Percentiles rank a stretch among this genome's conserved stretches.
These are phyloP conservation scores for Pterostichus madidus DNA, from an alignment of 2,888 invertebrate species.

Conservation along the genomic window DNA sequence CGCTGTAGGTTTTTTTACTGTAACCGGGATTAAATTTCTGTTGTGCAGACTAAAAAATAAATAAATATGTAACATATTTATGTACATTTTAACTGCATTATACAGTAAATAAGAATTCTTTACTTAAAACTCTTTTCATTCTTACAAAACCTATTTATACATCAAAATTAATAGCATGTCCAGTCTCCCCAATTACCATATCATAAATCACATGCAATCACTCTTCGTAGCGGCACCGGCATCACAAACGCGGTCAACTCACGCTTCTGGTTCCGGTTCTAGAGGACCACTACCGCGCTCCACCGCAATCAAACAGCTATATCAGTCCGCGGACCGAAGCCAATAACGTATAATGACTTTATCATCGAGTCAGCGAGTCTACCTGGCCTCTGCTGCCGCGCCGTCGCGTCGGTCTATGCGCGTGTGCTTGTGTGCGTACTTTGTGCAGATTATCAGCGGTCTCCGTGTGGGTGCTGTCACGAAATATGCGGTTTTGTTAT, in stretches of 20 bases:
- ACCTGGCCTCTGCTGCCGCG: conserved; percentile 4
- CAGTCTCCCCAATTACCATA: conserved; percentile 11
- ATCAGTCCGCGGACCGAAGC: conserved; percentile 40
- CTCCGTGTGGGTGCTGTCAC: too few relatives aligned
- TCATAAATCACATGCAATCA: neutral
- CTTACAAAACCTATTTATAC: neutral
- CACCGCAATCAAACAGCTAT: conserved; percentile 41
- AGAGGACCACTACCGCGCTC: neutral
- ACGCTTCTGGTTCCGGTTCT: conserved; percentile 7
- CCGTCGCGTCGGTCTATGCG: too few relatives aligned
- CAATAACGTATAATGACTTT: conserved; percentile 61
- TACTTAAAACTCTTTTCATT: too few relatives aligned
- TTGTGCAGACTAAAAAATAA: too few relatives aligned
- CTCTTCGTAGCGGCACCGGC: neutral
- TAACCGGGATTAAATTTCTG: too few relatives aligned
- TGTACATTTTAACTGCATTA: too few relatives aligned
- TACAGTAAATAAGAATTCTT: too few relatives aligned
- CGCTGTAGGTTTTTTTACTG: too few relatives aligned
- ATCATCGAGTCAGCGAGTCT: conserved; percentile 46
- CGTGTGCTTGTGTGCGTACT: neutral
- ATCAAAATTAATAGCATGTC: conserved; percentile 5
- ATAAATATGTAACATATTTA: too few relatives aligned
- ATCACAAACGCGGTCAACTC: conserved; percentile 1
- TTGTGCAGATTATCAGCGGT: too few relatives aligned
- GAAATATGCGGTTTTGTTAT: too few relatives aligned